Conservation (phyloP, 2,797 vertebrate genomes). For the Notoglanidium macrostoma region DNA sequence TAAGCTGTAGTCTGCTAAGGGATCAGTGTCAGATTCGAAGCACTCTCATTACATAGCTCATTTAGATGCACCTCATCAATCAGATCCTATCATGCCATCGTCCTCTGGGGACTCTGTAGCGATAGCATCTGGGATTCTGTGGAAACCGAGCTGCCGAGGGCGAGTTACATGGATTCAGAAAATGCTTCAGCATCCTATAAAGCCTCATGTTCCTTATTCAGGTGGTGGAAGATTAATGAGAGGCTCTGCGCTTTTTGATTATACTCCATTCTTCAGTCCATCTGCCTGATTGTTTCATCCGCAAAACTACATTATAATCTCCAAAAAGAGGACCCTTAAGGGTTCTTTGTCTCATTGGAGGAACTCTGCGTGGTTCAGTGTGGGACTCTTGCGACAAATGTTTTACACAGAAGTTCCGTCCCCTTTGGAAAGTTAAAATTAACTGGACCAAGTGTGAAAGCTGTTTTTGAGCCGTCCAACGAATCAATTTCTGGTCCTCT, state of each 20-base stretch:
- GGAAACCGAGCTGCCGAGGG: conserved; percentile 32
- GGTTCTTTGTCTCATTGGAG: background rate
- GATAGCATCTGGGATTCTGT: conserved; percentile 25
- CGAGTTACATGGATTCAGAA: background rate
- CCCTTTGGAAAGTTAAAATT: background rate
- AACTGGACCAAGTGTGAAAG: background rate
- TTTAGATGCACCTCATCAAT: conserved; percentile 37
- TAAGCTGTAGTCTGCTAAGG: background rate
- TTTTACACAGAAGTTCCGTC: background rate
- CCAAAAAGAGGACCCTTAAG: background rate
- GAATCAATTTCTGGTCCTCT: background rate
- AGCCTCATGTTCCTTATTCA: conserved; percentile 13
- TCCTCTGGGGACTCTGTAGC: conserved; percentile 21
- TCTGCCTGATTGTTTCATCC: background rate
- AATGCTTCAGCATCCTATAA: background rate
- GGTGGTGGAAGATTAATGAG: conserved; percentile 20
- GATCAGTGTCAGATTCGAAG: conserved; percentile 31
- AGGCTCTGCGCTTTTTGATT: background rate
- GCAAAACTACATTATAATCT: background rate
- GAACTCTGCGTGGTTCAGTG: background rate
- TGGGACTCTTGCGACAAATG: no score
- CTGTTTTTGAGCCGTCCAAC: background rate
- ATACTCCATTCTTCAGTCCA: background rate
- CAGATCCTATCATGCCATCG: conserved; percentile 38
- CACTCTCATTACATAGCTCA: conserved; percentile 21